A percentile compares a stretch with the other conserved stretches of the same genome.
phyloP scores from a whole-genome alignment of 2,113 vertebrate genomes.

The Rynchops niger region DNA sequence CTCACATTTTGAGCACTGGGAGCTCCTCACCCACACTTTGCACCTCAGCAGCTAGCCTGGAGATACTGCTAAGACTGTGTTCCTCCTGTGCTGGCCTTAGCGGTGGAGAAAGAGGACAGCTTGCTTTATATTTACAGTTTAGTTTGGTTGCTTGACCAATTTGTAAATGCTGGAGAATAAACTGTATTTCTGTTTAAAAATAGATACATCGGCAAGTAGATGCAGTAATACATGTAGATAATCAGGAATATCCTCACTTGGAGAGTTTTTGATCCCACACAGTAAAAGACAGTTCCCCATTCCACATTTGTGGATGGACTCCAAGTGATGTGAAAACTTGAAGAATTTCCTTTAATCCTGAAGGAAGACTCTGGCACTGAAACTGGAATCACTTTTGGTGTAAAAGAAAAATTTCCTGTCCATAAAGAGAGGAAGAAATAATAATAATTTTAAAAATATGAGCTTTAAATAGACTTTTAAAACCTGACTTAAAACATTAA shows the following conservation, averaged over 20 bases:
- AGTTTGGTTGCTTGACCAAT: background rate
- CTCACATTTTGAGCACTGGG: background rate
- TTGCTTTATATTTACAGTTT: background rate
- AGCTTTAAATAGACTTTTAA: background rate
- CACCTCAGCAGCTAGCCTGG: background rate
- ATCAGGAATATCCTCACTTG: slow-evolving; percentile 40
- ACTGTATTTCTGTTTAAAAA: background rate
- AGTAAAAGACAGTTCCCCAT: slow-evolving; percentile 76
- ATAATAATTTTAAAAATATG: background rate
- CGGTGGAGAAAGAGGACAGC: background rate
- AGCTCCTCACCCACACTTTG: background rate
- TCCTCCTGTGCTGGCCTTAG: background rate
- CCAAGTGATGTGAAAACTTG: slow-evolving; percentile 71
- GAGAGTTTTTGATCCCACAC: slow-evolving; percentile 62
- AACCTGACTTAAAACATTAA: background rate
- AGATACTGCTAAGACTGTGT: background rate
- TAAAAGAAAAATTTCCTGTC: slow-evolving; percentile 70
- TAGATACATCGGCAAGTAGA: background rate
- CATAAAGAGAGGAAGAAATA: background rate
- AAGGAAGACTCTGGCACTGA: slow-evolving; percentile 70
- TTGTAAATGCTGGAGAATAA: background rate
- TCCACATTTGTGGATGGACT: slow-evolving; percentile 61
- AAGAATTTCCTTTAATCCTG: slow-evolving; percentile 66
- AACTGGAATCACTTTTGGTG: slow-evolving; percentile 74
- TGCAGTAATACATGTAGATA: background rate